Evolutionary conservation across 2,113 vertebrate species (phyloP).

Genomic region (Gasterosteus nipponicus): DNA sequence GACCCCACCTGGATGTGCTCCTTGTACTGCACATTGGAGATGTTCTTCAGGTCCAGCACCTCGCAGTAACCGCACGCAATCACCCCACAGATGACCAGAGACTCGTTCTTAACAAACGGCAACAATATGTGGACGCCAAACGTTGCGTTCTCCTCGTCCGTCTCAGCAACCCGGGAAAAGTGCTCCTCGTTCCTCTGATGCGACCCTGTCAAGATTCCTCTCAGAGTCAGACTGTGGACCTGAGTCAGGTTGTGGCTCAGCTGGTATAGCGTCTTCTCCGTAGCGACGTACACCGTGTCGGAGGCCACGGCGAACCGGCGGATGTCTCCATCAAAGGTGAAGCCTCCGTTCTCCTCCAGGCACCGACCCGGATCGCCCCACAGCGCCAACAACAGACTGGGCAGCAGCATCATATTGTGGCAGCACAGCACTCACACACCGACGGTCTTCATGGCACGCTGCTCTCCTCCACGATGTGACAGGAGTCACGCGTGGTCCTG

Average conservation of each 20-base stretch:
- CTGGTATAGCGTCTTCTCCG: conserved; percentile 84
- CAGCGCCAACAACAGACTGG: conserved; percentile 28
- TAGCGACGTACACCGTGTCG: conserved; percentile 82
- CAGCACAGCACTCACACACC: not conserved
- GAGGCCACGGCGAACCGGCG: conserved; percentile 82
- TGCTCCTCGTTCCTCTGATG: rapidly evolving
- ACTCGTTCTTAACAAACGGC: conserved; percentile 74
- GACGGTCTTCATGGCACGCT: conserved; percentile 1
- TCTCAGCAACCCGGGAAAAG: conserved; percentile 41
- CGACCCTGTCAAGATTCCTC: not conserved
- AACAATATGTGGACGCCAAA: conserved; percentile 78
- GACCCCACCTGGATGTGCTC: conserved; percentile 77
- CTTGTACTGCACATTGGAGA: conserved; percentile 63
- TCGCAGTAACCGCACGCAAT: conserved; percentile 81
- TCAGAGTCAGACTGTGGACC: conserved; percentile 27
- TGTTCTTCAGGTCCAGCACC: conserved; percentile 74
- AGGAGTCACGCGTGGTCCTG: conserved; percentile 9
- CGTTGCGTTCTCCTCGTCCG: conserved; percentile 1
- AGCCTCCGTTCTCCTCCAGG: not conserved
- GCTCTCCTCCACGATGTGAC: not conserved
- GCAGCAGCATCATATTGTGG: conserved; percentile 46
- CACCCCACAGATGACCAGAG: conserved; percentile 86
- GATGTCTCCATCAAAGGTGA: conserved; percentile 58
- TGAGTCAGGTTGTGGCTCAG: conserved; percentile 76
- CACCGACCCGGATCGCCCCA: conserved; percentile 14